Evolutionary conservation across 1,140 invertebrate species (phyloP).

Genomic region (Drosophila albomicans): DNA sequence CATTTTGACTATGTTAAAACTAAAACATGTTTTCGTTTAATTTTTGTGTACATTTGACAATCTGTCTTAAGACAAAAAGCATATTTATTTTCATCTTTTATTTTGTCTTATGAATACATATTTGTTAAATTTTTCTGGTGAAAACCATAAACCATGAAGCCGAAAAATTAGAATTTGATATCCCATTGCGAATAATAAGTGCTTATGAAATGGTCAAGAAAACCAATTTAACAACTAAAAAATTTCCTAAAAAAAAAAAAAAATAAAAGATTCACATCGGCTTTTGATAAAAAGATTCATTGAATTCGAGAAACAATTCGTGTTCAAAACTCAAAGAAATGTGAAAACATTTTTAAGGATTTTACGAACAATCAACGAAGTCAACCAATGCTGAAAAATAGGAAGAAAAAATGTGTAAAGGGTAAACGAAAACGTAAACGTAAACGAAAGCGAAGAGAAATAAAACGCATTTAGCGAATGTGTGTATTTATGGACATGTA

Average conservation of each 20-base stretch:
- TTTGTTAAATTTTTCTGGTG: no score
- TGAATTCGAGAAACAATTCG: slow-evolving; percentile 29
- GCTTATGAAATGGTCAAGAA: no score
- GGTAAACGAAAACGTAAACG: not conserved
- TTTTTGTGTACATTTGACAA: no score
- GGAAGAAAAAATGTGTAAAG: slow-evolving; percentile 18
- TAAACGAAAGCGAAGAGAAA: slow-evolving; percentile 4
- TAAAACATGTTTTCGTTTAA: no score
- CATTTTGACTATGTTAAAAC: no score
- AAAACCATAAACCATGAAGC: no score
- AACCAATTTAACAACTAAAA: not conserved
- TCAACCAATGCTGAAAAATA: slow-evolving; percentile 46
- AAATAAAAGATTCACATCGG: not conserved
- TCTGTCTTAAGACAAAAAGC: no score
- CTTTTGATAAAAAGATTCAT: slow-evolving; percentile 18
- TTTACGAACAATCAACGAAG: slow-evolving; percentile 43
- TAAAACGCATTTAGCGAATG: slow-evolving; percentile 27
- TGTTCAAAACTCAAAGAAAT: slow-evolving; percentile 31
- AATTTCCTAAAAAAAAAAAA: not conserved
- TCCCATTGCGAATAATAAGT: no score
- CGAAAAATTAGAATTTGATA: no score
- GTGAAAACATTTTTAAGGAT: slow-evolving; percentile 73
- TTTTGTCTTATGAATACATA: no score
- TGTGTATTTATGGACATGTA: slow-evolving; percentile 4
- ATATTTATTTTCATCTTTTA: no score